Percentiles rank a stretch among this genome's conserved stretches.
These are phyloP conservation scores for Heliangelus exortis DNA, from an alignment of 2,797 vertebrate species.

Conservation along the genomic window DNA sequence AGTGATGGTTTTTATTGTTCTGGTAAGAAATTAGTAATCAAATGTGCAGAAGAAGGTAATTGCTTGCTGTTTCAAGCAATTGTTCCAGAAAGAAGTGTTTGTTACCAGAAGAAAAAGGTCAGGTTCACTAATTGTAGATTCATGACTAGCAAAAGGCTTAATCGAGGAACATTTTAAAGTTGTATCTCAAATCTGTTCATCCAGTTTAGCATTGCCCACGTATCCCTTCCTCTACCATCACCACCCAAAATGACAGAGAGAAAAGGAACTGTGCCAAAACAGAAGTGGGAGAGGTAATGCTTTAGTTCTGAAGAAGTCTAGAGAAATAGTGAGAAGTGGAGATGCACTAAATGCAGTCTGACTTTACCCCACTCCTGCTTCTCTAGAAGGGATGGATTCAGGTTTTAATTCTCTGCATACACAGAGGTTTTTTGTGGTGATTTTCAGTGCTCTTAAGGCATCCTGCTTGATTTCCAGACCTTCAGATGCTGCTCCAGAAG, in stretches of 20 bases:
- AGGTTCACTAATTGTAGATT: background rate
- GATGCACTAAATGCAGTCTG: background rate
- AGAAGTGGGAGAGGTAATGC: background rate
- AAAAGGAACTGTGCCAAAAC: background rate
- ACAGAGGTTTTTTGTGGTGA: background rate
- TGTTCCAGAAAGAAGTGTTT: slow-evolving; percentile 23
- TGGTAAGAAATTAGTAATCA: slow-evolving; percentile 53
- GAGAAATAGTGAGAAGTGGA: background rate
- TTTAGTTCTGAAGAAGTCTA: background rate
- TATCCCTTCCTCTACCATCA: background rate
- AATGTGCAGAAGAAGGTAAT: slow-evolving; percentile 38
- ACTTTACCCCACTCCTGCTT: background rate
- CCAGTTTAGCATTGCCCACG: background rate
- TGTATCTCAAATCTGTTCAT: background rate
- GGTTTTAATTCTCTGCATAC: background rate
- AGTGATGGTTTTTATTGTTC: slow-evolving; percentile 29
- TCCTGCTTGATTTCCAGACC: background rate
- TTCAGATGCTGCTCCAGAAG: background rate
- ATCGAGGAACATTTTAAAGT: background rate
- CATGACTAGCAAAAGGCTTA: background rate
- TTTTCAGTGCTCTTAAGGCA: background rate
- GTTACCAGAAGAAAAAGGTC: slow-evolving; percentile 1
- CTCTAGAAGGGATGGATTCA: background rate
- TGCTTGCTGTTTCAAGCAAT: slow-evolving; percentile 5
- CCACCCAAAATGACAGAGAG: background rate